These are phyloP conservation scores for Lasioglossum villosulum DNA, from an alignment of 2,888 invertebrate species.

Conservation along the genomic window DNA sequence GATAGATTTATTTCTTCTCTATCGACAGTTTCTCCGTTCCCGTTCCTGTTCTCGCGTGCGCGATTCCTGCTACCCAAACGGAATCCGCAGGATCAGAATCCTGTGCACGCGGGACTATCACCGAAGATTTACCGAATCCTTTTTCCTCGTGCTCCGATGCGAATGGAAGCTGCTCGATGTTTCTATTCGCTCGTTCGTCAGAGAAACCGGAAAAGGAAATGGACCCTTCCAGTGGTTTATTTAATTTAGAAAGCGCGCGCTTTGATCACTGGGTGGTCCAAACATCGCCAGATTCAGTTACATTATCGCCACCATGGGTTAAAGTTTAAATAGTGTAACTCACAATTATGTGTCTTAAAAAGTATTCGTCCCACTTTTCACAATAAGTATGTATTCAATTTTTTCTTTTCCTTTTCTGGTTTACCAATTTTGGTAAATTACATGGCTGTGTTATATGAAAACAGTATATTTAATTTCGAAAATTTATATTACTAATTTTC, in stretches of 20 bases:
- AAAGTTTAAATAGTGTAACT: no score
- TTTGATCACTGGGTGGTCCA: neutral
- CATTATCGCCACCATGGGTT: no score
- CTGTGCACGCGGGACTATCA: neutral
- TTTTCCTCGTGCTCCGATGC: neutral
- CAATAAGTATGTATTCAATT: no score
- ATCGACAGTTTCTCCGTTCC: neutral
- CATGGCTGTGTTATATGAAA: no score
- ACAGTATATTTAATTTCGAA: no score
- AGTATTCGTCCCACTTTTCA: no score
- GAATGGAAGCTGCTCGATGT: slow-evolving; percentile 8
- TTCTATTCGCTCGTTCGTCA: neutral
- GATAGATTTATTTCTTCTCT: neutral
- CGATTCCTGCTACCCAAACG: neutral
- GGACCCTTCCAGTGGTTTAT: neutral
- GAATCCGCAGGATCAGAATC: neutral
- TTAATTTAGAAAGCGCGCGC: neutral
- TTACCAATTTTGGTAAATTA: no score
- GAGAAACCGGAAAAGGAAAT: neutral
- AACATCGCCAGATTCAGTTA: no score
- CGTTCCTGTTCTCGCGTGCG: neutral
- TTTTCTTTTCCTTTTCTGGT: no score
- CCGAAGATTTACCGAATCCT: neutral
- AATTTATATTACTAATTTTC: no score
- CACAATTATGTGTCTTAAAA: no score